Conservation (phyloP, 1,140 invertebrate species). For the Drosophila subpulchrella region DNA sequence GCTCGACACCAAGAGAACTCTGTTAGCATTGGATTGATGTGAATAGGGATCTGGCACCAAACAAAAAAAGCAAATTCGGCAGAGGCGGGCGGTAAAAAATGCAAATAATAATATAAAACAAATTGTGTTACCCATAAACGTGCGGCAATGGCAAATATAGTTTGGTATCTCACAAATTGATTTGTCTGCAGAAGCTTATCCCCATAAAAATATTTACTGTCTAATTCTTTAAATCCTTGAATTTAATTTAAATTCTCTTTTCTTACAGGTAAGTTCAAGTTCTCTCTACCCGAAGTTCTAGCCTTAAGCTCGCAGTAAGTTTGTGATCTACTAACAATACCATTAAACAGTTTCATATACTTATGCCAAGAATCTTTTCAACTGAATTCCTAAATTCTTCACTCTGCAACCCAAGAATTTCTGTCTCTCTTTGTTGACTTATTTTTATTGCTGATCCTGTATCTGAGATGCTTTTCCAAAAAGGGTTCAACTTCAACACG, state of each 20-base stretch:
- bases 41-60: conserved; percentile 34
- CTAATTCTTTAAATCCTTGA: not conserved
- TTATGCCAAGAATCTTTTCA: conserved; percentile 10
- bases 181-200: conserved; percentile 7
- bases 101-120: conserved; percentile 76
- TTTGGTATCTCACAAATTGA: conserved; percentile 18
- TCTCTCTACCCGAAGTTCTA: conserved; percentile 18
- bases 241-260: not conserved
- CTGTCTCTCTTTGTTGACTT: conserved; percentile 1
- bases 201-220: too few species aligned
- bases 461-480: conserved; percentile 22
- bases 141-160: conserved; percentile 63
- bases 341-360: conserved; percentile 3
- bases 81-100: conserved; percentile 29
- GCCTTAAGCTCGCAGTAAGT: conserved; percentile 71
- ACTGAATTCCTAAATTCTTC: conserved; percentile 4
- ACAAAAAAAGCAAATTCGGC: conserved; percentile 9
- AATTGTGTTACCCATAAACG: conserved; percentile 76
- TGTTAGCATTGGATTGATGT: conserved; percentile 72
- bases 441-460: conserved; percentile 3
- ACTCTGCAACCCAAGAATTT: conserved; percentile 12
- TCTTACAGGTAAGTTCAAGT: conserved; percentile 62
- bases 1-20: conserved; percentile 57
- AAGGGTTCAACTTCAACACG: conserved; percentile 3
- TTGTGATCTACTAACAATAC: conserved; percentile 51